Base-by-base conservation (phyloP, 2,888 invertebrate genomes). In the Zaprionus lineosus region DNA sequence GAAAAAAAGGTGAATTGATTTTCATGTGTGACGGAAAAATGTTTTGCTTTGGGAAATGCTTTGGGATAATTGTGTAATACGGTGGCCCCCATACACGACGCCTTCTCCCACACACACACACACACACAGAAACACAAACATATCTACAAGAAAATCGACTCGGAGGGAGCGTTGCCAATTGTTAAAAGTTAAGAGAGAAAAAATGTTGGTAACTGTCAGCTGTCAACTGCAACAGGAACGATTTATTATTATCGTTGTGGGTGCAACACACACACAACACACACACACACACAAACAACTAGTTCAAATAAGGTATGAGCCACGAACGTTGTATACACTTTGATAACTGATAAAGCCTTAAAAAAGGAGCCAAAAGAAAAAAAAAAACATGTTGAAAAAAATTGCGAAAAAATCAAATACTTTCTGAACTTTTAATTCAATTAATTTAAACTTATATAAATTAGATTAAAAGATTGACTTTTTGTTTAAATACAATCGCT, bases 51-150 rank as follows among this genome's bases (percentile, higher is more conserved):
- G 56, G 61, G 56, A 69, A 69, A 69, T 60, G 44, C 40, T 66
- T 47, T 61, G 61, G 56, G 62, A 63, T 74, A 82, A 75, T 82
- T 78, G 74, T 75, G 75, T 83, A 82, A 75, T 63, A 56, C 33
- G 33, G 21, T 57, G 48, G 52, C 36, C 28, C 33, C 50, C 31
- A 16, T 11, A 31, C 12, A 16, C 36, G 4, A 14, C 15, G 33
- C 31, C 18, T 16, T 29, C 9, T 21, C 26, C 31, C 16, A 9
- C 15, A 1, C 8, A 3, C 29, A 21, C 36, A 1, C 21, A 12
- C 9, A 12, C 16, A 44, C 24, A 31, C 34, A 40, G 8, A 36
- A 2, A 9, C 2, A 11, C 19, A 34, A 1, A 14, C 5, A n/a
- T 41, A 18, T 16, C 16, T 33, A 9, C 9, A 7, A 3, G 3